These are phyloP conservation scores for Vimba vimba DNA, from an alignment of 2,113 vertebrate species.

Conservation along the genomic window DNA sequence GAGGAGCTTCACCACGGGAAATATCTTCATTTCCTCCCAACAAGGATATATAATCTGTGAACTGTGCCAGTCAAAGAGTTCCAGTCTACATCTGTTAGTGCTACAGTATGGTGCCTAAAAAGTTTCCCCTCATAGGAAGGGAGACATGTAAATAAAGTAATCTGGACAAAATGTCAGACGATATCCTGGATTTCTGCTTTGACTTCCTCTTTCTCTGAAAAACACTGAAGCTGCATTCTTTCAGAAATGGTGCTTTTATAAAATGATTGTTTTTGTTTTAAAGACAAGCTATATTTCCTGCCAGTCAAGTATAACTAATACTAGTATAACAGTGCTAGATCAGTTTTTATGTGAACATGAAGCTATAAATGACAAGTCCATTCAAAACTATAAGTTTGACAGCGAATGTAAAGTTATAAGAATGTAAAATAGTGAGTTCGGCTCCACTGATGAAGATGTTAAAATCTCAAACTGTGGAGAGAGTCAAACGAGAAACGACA, in stretches of 20 bases:
- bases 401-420: background rate
- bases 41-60: conserved; percentile 11
- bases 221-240: conserved; percentile 29
- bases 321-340: background rate
- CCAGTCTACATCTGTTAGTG: conserved; percentile 21
- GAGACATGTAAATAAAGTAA: conserved; percentile 21
- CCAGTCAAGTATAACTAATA: background rate
- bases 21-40: conserved; percentile 24
- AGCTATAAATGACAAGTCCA: background rate
- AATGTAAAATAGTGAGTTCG: background rate
- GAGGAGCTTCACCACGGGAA: background rate
- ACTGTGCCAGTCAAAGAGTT: background rate
- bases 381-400: background rate
- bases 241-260: background rate
- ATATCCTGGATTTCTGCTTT: conserved; percentile 46
- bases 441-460: background rate
- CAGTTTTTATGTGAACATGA: background rate
- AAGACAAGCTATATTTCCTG: background rate
- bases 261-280: background rate
- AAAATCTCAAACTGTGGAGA: background rate
- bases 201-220: conserved; percentile 40
- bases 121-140: background rate
- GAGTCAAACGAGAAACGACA: background rate
- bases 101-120: background rate
- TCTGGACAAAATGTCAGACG: background rate